Evolutionary conservation across 2,113 vertebrate species (phyloP).

Genomic region (Leptosomus discolor): DNA sequence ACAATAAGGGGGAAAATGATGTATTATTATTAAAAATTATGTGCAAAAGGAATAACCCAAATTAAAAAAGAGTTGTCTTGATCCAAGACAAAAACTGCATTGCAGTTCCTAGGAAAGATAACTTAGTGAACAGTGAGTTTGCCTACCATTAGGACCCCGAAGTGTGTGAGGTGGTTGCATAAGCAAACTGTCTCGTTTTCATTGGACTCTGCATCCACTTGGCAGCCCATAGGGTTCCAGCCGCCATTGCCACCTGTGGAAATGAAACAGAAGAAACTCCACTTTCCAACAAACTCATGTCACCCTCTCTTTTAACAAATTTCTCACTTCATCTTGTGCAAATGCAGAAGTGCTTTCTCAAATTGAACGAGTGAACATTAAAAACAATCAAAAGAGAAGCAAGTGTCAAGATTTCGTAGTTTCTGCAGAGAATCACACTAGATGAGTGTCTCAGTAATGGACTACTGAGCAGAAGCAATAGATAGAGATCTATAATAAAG

Average conservation of each 20-base stretch:
- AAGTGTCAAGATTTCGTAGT: neutral
- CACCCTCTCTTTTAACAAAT: neutral
- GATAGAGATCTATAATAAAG: neutral
- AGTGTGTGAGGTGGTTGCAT: slow-evolving; percentile 93
- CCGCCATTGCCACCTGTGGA: slow-evolving; percentile 83
- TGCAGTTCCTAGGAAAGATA: neutral
- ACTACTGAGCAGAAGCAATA: neutral
- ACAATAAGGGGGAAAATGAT: neutral
- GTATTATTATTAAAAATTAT: neutral
- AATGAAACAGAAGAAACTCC: neutral
- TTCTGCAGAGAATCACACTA: neutral
- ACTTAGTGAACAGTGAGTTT: neutral
- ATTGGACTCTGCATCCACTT: slow-evolving; percentile 64
- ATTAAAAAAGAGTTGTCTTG: neutral
- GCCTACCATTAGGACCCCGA: slow-evolving; percentile 92
- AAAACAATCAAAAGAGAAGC: neutral
- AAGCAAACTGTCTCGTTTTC: slow-evolving; percentile 83
- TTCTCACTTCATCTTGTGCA: neutral
- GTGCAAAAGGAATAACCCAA: neutral
- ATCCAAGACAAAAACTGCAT: neutral
- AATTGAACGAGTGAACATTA: neutral
- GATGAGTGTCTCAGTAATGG: neutral
- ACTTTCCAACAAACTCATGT: neutral
- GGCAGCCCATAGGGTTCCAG: slow-evolving; percentile 86
- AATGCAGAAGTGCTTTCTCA: neutral